These are phyloP conservation scores for Meloe dianella DNA, from an alignment of 2,888 invertebrate species.

Conservation along the genomic window DNA sequence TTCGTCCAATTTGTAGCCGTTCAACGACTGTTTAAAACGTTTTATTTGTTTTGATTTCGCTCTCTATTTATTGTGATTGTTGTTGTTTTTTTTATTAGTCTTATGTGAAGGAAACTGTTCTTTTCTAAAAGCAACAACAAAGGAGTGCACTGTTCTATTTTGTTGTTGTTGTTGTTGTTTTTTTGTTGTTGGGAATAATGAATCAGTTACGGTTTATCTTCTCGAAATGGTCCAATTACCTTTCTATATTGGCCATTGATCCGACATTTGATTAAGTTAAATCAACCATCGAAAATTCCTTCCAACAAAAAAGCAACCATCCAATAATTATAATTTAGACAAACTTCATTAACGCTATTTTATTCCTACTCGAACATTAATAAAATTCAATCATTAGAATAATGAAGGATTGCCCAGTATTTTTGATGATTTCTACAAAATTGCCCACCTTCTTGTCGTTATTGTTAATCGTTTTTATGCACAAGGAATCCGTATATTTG, in stretches of 20 bases:
- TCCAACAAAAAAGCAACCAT: not conserved
- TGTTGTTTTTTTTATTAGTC: not conserved
- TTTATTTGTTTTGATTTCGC: constrained; percentile 20
- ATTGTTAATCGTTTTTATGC: not conserved
- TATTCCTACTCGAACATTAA: too few relatives aligned
- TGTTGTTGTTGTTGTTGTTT: too few relatives aligned
- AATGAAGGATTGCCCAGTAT: too few relatives aligned
- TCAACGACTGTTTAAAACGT: not conserved
- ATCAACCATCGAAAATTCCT: constrained; percentile 11
- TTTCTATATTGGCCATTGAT: constrained; percentile 6
- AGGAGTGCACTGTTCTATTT: not conserved
- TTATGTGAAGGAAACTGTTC: not conserved
- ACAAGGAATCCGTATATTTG: not conserved
- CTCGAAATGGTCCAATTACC: constrained; percentile 11
- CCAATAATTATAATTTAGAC: not conserved
- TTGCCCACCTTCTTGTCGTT: too few relatives aligned
- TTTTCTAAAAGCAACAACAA: constrained; percentile 1
- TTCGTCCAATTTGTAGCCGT: not conserved
- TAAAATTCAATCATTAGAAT: too few relatives aligned
- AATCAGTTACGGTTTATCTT: constrained; percentile 14
- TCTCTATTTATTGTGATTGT: too few relatives aligned
- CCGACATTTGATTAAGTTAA: constrained; percentile 12
- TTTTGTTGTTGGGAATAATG: not conserved
- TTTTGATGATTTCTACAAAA: too few relatives aligned
- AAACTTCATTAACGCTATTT: too few relatives aligned